Evolutionary conservation across 2,888 invertebrate genomes (phyloP), one percentile per base, ranked within the genome.

Genomic region (Chymomyza amoena): DNA sequence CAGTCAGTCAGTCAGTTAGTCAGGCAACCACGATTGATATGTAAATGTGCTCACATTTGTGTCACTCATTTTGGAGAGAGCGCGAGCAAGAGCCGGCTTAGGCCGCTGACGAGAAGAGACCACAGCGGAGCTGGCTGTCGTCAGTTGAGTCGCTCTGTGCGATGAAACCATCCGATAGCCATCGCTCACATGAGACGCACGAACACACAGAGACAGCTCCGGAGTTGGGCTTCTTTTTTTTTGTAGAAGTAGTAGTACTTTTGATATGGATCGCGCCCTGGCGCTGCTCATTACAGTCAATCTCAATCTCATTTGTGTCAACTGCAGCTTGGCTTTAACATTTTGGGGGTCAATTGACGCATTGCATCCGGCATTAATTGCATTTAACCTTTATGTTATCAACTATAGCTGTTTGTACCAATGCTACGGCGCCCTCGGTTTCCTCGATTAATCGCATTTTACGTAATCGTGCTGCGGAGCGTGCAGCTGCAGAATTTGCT

Each of bases 391-490:
- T 57, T 57, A 91, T 93, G 98, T 45, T 45, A 45, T 1, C 36
- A 36, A 25, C n/a, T 84, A 91, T 93, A 98, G 98, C 97, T 80
- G 97, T 99, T 7, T 99, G 99, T 92, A 97, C 97, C 54, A 97
- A 97, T 90, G 96, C 96, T 64, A 98, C 98, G 20, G 98, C 99
- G 0, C 99, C 99, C 0, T 98, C 98, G 64, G 98, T 99, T 4
- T 98, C 98, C 88, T 98, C 98, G 79, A 99, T 99, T 91, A 99
- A 98, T 92, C 94, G 99, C 84, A 99, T 99, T 89, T 93, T 99
- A 66, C 93, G 99, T 76, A 99, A 99, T 91, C 94, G 99, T 13
- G 99, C 99, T 0, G 98, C 99, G 0, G 99, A 99, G 91, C 93
- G 98, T 6, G 98, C 98, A 0, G 98, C 98, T 0, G 97, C 98